Percentiles rank a stretch among this genome's conserved stretches.
phyloP scores from a whole-genome alignment of 2,888 invertebrate genomes.

The Cryptocheilus praepositus region DNA sequence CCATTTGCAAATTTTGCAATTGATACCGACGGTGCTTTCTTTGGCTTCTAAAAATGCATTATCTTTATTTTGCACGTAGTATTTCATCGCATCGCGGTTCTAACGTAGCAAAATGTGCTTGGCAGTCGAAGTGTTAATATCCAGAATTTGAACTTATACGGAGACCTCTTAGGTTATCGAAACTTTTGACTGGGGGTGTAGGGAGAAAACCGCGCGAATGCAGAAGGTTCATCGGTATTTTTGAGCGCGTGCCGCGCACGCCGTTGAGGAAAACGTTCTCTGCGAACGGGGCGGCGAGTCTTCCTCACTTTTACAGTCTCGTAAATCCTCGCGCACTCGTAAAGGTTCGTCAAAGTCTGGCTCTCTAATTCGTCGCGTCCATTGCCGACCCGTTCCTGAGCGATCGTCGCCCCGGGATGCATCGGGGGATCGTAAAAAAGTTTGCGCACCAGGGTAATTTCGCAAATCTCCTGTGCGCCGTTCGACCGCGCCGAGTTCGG shows the following conservation, averaged over 20 bases:
- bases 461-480: no score
- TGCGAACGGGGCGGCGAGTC: slow-evolving; percentile 2
- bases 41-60: no score
- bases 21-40: no score
- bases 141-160: no score
- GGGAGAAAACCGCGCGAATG: slow-evolving; percentile 14
- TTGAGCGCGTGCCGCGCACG: slow-evolving; percentile 23
- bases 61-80: no score
- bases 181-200: no score
- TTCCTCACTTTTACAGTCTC: slow-evolving; percentile 12
- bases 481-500: no score
- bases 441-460: neutral
- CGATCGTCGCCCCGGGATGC: neutral
- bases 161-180: no score
- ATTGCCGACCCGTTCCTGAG: slow-evolving; percentile 1
- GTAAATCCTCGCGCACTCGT: slow-evolving; percentile 32
- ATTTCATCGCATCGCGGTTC: no score
- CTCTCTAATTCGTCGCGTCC: slow-evolving; percentile 16
- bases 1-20: no score
- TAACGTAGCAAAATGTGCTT: no score
- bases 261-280: neutral
- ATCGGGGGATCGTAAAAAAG: slow-evolving; percentile 7
- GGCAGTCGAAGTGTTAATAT: no score
- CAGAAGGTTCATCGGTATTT: slow-evolving; percentile 17
- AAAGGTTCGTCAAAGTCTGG: slow-evolving; percentile 25